These are phyloP conservation scores for Palaemon carinicauda DNA, from an alignment of 1,140 invertebrate genomes.

Conservation along the genomic window DNA sequence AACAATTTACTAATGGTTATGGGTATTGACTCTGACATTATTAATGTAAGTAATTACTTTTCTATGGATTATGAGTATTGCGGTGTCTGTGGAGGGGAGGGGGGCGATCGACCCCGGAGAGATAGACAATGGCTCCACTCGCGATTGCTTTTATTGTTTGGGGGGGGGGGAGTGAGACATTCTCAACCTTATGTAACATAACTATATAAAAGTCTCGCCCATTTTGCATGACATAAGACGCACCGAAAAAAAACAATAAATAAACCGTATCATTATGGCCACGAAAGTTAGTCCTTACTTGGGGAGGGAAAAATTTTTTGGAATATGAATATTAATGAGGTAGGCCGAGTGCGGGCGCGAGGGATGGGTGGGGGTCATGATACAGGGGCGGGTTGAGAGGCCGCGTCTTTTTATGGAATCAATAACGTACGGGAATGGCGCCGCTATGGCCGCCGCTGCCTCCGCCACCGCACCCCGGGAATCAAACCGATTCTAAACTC, in stretches of 20 bases:
- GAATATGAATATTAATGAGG: constrained; percentile 47
- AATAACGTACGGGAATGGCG: constrained; percentile 60
- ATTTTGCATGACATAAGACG: background rate
- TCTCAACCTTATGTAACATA: background rate
- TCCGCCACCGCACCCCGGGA: constrained; percentile 43
- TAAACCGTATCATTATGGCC: background rate
- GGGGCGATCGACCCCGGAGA: constrained; percentile 30
- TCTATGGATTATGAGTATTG: background rate
- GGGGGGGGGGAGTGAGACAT: background rate
- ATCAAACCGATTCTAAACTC: constrained; percentile 26
- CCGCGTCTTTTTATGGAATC: constrained; percentile 61
- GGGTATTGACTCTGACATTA: too few species aligned
- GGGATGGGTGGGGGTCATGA: constrained; percentile 4
- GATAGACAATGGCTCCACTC: constrained; percentile 49
- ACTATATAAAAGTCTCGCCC: background rate
- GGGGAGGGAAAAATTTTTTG: background rate
- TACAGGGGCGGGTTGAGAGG: constrained; percentile 28
- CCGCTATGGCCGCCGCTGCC: constrained; percentile 55
- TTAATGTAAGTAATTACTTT: background rate
- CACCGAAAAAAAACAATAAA: background rate
- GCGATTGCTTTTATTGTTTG: constrained; percentile 36
- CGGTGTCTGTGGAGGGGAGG: background rate
- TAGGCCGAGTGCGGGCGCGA: constrained; percentile 42
- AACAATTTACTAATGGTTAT: too few species aligned
- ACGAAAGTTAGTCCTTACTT: background rate